Evolutionary conservation across 35 echinoderm and acorn worm species (phyloP).

Genomic region (Apostichopus parvimensis): DNA sequence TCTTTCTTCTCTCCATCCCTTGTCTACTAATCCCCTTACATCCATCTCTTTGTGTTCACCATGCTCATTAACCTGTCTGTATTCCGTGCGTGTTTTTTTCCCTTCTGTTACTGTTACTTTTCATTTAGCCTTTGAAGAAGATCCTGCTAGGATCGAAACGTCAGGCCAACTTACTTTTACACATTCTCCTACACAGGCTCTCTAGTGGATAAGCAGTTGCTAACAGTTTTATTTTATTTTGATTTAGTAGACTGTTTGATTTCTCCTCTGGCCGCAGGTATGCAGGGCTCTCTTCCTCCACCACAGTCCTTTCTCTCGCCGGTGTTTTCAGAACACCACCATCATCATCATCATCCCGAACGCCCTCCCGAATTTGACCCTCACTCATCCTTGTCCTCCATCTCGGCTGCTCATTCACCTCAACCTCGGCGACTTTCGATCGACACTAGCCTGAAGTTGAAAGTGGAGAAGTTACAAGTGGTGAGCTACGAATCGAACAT

Average conservation of each 20-base stretch:
- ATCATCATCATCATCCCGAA: not conserved
- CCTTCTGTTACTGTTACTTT: no score
- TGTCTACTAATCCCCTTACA: no score
- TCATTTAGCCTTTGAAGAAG: no score
- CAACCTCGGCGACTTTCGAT: constrained; percentile 74
- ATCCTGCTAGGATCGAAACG: no score
- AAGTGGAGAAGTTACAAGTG: constrained; percentile 92
- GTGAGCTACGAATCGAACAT: constrained; percentile 47
- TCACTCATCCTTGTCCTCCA: not conserved
- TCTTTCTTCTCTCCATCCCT: no score
- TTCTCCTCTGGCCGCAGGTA: not conserved
- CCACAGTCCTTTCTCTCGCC: not conserved
- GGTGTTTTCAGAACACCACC: constrained; percentile 3
- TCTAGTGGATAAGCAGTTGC: no score
- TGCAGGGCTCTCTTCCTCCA: not conserved
- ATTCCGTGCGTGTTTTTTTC: no score
- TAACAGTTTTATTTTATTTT: no score
- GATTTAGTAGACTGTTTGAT: not conserved
- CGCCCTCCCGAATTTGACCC: constrained; percentile 15
- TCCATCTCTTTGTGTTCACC: no score
- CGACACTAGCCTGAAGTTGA: constrained; percentile 79
- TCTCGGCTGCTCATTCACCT: constrained; percentile 7
- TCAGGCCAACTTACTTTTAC: no score
- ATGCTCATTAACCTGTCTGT: no score
- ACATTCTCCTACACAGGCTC: no score